Conservation (phyloP, 2,113 vertebrate genomes). For the Lates calcarifer region DNA sequence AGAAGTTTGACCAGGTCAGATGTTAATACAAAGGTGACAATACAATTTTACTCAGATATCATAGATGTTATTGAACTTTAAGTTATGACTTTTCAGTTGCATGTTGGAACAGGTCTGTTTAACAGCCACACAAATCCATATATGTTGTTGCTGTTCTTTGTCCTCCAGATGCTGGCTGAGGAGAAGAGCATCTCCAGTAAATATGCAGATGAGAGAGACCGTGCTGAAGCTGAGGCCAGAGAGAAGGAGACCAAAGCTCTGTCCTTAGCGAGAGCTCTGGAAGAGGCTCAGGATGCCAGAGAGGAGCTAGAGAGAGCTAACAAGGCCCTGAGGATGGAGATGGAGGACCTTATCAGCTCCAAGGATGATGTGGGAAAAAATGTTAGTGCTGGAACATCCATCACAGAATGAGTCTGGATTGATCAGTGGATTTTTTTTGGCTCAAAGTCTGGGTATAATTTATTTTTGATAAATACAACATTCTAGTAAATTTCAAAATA, state of each 20-base stretch:
- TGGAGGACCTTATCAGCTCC: constrained; percentile 97
- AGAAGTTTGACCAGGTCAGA: constrained; percentile 96
- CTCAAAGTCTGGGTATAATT: neutral
- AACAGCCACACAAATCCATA: neutral
- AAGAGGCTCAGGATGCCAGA: constrained; percentile 89
- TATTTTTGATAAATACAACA: neutral
- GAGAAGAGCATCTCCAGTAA: constrained; percentile 95
- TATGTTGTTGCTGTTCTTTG: neutral
- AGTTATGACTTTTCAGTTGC: neutral
- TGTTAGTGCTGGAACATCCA: constrained; percentile 80
- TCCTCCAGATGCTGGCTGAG: constrained; percentile 92
- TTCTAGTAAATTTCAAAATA: constrained; percentile 4
- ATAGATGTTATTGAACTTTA: neutral
- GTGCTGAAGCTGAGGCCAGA: constrained; percentile 93
- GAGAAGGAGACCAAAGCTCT: constrained; percentile 96
- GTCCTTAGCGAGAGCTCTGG: constrained; percentile 91
- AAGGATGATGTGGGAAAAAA: constrained; percentile 97
- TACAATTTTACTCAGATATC: neutral
- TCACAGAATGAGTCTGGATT: neutral
- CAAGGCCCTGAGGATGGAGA: constrained; percentile 91
- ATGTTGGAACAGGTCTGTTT: neutral
- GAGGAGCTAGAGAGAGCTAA: constrained; percentile 94
- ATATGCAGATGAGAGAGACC: constrained; percentile 93
- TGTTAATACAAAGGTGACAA: too few relatives aligned
- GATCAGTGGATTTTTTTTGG: neutral